These are phyloP conservation scores for Sphenopsis melanotis DNA, from an alignment of 2,797 vertebrate genomes.

Conservation along the genomic window DNA sequence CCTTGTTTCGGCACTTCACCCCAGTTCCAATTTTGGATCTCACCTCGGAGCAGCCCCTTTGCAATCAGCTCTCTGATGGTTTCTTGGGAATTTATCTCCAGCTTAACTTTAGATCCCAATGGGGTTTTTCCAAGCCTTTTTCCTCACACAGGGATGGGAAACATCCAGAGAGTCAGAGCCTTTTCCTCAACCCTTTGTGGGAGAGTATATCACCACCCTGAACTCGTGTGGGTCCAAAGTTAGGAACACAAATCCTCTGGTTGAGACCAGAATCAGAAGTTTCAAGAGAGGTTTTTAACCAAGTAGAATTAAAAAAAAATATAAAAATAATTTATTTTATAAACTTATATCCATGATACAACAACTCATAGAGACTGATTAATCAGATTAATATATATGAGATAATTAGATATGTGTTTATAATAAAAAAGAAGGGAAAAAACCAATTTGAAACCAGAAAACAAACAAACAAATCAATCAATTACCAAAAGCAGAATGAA, in stretches of 20 bases:
- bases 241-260: neutral
- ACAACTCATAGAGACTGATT: fast-evolving
- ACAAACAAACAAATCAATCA: fast-evolving
- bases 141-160: neutral
- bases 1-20: neutral
- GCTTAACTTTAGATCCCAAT: neutral
- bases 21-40: neutral
- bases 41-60: neutral
- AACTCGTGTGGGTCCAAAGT: neutral
- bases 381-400: fast-evolving
- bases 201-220: neutral
- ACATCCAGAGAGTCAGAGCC: neutral
- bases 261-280: fast-evolving
- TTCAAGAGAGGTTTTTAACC: neutral
- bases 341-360: fast-evolving
- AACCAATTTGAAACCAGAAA: fast-evolving
- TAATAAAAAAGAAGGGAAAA: fast-evolving
- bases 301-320: fast-evolving
- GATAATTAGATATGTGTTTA: fast-evolving
- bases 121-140: neutral
- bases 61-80: neutral
- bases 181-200: neutral
- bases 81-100: neutral
- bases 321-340: neutral
- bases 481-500: fast-evolving